Conservation (phyloP, 2,113 vertebrate species). For the Elachura formosa region DNA sequence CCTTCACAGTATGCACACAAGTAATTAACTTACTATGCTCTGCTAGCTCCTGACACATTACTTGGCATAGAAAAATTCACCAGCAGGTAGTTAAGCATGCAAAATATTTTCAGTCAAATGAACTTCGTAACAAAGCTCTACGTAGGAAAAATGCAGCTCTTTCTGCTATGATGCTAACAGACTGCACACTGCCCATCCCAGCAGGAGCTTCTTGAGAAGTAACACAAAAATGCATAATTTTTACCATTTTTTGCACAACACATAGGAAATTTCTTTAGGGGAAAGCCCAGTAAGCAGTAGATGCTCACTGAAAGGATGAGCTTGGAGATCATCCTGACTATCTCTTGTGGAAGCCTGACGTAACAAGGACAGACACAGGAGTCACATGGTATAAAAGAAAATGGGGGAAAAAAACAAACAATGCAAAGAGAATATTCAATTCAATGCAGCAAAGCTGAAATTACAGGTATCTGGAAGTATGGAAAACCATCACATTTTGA, state of each 20-base stretch:
- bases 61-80: slow-evolving; percentile 51
- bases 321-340: background rate
- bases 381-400: background rate
- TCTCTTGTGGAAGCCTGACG: background rate
- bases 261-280: background rate
- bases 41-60: slow-evolving; percentile 56
- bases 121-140: slow-evolving; percentile 42
- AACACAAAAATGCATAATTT: background rate
- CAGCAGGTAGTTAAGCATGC: slow-evolving; percentile 66
- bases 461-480: background rate
- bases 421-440: background rate
- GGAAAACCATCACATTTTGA: background rate
- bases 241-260: background rate
- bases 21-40: slow-evolving; percentile 71
- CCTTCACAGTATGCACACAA: slow-evolving; percentile 59
- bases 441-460: background rate
- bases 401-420: background rate
- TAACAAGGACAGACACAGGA: background rate
- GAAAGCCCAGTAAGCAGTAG: background rate
- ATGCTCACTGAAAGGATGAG: background rate
- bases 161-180: background rate
- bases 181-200: background rate
- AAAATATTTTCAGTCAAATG: slow-evolving; percentile 57
- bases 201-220: background rate
- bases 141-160: background rate